These are phyloP conservation scores for Arothron firmamentum DNA, from an alignment of 2,113 vertebrate genomes.

Conservation along the genomic window DNA sequence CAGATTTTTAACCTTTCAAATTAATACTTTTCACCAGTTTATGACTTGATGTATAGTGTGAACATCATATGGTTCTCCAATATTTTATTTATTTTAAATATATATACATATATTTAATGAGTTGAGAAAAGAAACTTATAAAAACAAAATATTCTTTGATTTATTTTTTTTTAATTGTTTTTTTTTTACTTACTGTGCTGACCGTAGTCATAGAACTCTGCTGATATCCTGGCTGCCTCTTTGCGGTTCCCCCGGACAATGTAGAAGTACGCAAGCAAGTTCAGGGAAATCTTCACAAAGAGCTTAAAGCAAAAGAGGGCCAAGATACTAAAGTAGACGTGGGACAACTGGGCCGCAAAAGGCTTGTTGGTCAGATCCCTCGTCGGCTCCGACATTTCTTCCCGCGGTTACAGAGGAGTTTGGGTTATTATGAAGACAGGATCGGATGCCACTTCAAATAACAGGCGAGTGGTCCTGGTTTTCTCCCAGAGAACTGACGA, in stretches of 20 bases:
- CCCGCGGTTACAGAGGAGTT: constrained; percentile 34
- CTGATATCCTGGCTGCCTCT: constrained; percentile 93
- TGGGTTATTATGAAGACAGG: constrained; percentile 68
- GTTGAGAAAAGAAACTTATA: background rate
- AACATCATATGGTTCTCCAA: background rate
- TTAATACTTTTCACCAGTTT: constrained; percentile 12
- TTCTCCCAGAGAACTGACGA: constrained; percentile 34
- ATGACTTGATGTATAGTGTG: background rate
- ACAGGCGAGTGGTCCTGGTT: constrained; percentile 61
- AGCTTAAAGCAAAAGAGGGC: constrained; percentile 97
- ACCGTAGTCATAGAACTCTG: constrained; percentile 90
- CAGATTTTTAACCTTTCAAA: too few relatives aligned
- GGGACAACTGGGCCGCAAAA: constrained; percentile 86
- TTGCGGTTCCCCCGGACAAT: constrained; percentile 93
- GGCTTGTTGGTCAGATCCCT: constrained; percentile 72
- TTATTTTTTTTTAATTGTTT: too few relatives aligned
- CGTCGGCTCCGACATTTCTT: constrained; percentile 62
- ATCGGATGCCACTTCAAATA: constrained; percentile 73
- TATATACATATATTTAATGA: background rate
- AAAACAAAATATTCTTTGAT: too few relatives aligned
- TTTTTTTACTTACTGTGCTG: constrained; percentile 89
- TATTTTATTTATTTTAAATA: background rate
- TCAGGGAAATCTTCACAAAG: constrained; percentile 94
- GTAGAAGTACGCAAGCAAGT: constrained; percentile 94
- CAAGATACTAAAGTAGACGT: constrained; percentile 96